Percentiles rank a stretch among this genome's conserved stretches.
phyloP scores from a whole-genome alignment of 2,888 invertebrate genomes.

The Rhamphomyia laevipes region DNA sequence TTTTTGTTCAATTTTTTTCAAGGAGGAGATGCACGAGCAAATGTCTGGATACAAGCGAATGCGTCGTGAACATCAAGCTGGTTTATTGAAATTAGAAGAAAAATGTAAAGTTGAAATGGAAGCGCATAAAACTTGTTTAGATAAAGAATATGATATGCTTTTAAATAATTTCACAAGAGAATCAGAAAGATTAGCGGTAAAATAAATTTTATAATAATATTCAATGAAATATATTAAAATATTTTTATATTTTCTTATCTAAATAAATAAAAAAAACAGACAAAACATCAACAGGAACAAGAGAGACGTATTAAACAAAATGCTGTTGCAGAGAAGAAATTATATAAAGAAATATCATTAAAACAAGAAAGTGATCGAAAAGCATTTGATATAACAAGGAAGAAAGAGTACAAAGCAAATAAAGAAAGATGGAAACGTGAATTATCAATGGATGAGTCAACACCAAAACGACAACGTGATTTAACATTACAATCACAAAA shows the following conservation, averaged over 20 bases:
- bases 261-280: too few relatives aligned
- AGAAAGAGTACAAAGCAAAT: slow-evolving; percentile 92
- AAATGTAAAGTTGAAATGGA: slow-evolving; percentile 95
- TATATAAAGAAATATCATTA: slow-evolving; percentile 79
- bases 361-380: slow-evolving; percentile 88
- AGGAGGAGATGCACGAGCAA: slow-evolving; percentile 97
- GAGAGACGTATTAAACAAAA: slow-evolving; percentile 78
- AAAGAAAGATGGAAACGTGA: slow-evolving; percentile 96
- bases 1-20: slow-evolving; percentile 6
- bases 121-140: slow-evolving; percentile 85
- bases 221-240: not conserved
- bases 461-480: slow-evolving; percentile 82
- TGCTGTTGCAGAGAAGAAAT: slow-evolving; percentile 79
- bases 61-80: slow-evolving; percentile 94
- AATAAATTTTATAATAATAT: slow-evolving; percentile 5
- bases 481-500: slow-evolving; percentile 85
- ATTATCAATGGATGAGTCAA: slow-evolving; percentile 81
- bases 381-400: slow-evolving; percentile 81
- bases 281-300: slow-evolving; percentile 64
- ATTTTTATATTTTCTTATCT: too few relatives aligned
- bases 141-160: slow-evolving; percentile 92
- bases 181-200: slow-evolving; percentile 70
- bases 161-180: slow-evolving; percentile 87
- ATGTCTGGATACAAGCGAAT: slow-evolving; percentile 98
- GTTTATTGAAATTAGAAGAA: slow-evolving; percentile 86